These are phyloP conservation scores for Lophochroa leadbeateri DNA, from an alignment of 2,113 vertebrate species.

Conservation along the genomic window DNA sequence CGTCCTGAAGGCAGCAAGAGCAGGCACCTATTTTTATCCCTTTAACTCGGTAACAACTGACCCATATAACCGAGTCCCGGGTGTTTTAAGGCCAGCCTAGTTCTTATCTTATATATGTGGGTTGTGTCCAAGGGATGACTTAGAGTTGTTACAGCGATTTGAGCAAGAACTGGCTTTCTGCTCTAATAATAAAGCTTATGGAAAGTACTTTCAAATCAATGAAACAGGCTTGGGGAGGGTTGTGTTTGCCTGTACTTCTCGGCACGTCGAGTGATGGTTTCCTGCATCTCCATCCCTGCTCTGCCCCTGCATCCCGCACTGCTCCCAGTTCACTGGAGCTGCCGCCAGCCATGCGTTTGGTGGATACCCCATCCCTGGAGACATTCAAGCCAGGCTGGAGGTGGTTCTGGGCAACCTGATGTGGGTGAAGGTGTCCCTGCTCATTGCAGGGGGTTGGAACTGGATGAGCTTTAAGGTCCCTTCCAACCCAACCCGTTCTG, in stretches of 20 bases:
- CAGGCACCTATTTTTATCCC: not conserved
- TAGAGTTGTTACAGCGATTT: not conserved
- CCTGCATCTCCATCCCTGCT: not conserved
- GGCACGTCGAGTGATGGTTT: rapidly evolving
- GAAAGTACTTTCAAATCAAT: not conserved
- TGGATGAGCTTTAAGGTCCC: not conserved
- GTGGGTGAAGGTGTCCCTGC: not conserved
- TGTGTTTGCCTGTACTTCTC: not conserved
- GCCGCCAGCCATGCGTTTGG: rapidly evolving
- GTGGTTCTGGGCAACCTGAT: not conserved
- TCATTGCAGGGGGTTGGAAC: not conserved
- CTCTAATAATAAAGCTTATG: not conserved
- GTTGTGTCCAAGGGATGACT: not conserved
- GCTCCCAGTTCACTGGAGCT: not conserved
- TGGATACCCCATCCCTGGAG: not conserved
- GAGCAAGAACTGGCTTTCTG: not conserved
- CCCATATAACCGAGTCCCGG: rapidly evolving
- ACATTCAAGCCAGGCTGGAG: not conserved
- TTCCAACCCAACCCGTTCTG: not conserved
- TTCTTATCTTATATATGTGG: not conserved
- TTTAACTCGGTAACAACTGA: not conserved
- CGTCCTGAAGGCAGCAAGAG: not conserved
- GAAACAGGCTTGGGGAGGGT: not conserved
- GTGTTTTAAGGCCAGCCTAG: not conserved
- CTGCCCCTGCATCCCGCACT: rapidly evolving